These are phyloP conservation scores for Dissostichus mawsoni DNA, from an alignment of 2,113 vertebrate species.

Conservation along the genomic window DNA sequence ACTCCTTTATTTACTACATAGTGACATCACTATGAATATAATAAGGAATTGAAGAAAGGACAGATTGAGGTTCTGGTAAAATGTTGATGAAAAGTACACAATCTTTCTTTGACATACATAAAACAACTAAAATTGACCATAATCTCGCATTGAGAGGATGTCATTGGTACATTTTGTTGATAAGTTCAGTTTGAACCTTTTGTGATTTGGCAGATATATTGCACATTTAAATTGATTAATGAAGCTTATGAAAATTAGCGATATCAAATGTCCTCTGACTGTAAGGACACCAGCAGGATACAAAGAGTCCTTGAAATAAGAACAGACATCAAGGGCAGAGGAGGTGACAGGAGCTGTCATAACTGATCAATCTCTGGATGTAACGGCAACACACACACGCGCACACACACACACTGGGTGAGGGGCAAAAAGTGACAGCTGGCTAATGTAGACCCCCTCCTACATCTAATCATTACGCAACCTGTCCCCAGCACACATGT, in stretches of 20 bases:
- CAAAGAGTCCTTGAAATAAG: neutral
- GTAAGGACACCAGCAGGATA: neutral
- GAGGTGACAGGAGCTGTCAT: slow-evolving; percentile 45
- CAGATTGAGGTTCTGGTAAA: no score
- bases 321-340: slow-evolving; percentile 4
- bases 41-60: no score
- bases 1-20: no score
- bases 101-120: no score
- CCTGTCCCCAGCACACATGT: slow-evolving; percentile 47
- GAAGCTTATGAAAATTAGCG: neutral
- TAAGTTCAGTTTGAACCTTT: neutral
- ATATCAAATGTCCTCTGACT: neutral
- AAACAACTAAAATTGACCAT: no score
- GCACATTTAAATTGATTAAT: neutral
- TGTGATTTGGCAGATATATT: neutral
- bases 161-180: no score
- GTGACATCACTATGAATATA: no score
- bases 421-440: slow-evolving; percentile 68
- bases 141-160: no score
- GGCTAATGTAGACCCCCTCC: slow-evolving; percentile 69
- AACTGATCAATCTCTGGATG: slow-evolving; percentile 40
- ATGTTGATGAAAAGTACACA: no score
- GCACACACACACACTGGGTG: slow-evolving; percentile 16
- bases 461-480: slow-evolving; percentile 71
- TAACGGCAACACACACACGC: slow-evolving; percentile 36